Evolutionary conservation across 2,113 vertebrate species (phyloP).

Genomic region (Hemibates koningsi): DNA sequence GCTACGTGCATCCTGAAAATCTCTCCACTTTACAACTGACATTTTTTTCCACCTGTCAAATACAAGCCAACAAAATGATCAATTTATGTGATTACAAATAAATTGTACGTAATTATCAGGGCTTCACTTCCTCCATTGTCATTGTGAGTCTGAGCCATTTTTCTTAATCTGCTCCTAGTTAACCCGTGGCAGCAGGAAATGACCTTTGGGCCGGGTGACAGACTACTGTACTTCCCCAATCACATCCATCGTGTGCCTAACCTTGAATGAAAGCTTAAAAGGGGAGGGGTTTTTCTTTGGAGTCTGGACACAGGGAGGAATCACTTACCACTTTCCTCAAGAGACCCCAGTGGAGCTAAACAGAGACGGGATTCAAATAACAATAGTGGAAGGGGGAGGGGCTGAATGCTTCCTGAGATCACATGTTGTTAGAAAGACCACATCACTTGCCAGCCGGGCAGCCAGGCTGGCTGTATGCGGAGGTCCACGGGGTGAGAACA

Average conservation of each 20-base stretch:
- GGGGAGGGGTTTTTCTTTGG: constrained; percentile 34
- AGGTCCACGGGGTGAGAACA: constrained; percentile 59
- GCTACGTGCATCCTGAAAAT: not conserved
- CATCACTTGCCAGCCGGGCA: constrained; percentile 39
- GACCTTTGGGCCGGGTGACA: constrained; percentile 52
- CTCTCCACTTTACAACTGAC: not conserved
- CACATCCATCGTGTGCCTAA: constrained; percentile 61
- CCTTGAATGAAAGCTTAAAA: constrained; percentile 47
- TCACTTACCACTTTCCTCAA: constrained; percentile 51
- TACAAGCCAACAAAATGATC: not conserved
- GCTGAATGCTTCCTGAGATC: constrained; percentile 63
- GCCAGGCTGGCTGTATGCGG: constrained; percentile 26
- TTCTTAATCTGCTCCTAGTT: constrained; percentile 61
- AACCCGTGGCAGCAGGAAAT: constrained; percentile 66
- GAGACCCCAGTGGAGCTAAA: constrained; percentile 36
- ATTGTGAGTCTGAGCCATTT: constrained; percentile 39
- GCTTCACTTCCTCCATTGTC: constrained; percentile 26
- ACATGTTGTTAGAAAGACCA: constrained; percentile 54
- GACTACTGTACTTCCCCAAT: constrained; percentile 73
- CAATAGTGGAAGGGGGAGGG: constrained; percentile 47
- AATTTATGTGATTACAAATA: not conserved
- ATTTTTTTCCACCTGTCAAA: not conserved
- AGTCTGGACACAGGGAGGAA: constrained; percentile 59
- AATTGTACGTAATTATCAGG: not conserved
- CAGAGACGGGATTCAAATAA: constrained; percentile 56